Percentiles rank a stretch among this genome's conserved stretches.
These are phyloP conservation scores for Hemaris fuciformis DNA, from an alignment of 2,888 invertebrate genomes.

Conservation along the genomic window DNA sequence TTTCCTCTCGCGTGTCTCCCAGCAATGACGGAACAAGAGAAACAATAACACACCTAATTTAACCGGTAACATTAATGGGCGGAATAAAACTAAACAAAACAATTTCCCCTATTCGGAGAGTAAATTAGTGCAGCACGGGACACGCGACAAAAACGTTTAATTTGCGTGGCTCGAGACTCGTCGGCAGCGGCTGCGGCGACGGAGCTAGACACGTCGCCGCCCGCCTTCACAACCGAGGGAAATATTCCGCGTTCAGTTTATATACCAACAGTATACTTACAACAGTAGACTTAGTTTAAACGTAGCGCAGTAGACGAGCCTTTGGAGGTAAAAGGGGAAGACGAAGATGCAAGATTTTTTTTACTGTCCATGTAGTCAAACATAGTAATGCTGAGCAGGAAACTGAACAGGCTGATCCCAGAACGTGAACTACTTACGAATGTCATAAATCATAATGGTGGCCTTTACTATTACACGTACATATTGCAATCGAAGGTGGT, in stretches of 20 bases:
- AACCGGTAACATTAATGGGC: background rate
- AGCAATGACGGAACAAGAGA: background rate
- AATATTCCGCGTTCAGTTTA: background rate
- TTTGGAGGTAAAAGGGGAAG: too few relatives aligned
- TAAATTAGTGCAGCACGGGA: background rate
- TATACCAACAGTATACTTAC: background rate
- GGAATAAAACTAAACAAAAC: background rate
- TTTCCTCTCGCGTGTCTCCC: background rate
- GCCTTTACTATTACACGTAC: too few relatives aligned
- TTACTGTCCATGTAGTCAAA: too few relatives aligned
- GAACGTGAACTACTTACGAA: too few relatives aligned
- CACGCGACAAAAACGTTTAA: conserved; percentile 1
- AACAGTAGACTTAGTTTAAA: background rate
- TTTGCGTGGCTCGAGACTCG: too few relatives aligned
- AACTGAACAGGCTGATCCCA: too few relatives aligned
- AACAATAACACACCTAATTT: background rate
- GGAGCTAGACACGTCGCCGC: background rate
- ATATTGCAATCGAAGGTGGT: too few relatives aligned
- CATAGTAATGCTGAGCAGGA: too few relatives aligned
- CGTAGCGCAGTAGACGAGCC: too few relatives aligned
- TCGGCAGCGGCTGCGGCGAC: background rate
- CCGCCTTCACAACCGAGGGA: background rate
- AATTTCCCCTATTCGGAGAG: background rate
- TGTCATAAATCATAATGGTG: too few relatives aligned
- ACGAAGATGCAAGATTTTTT: too few relatives aligned